Evolutionary conservation across 2,113 vertebrate species (phyloP).

Genomic region (Chaenocephalus aceratus): DNA sequence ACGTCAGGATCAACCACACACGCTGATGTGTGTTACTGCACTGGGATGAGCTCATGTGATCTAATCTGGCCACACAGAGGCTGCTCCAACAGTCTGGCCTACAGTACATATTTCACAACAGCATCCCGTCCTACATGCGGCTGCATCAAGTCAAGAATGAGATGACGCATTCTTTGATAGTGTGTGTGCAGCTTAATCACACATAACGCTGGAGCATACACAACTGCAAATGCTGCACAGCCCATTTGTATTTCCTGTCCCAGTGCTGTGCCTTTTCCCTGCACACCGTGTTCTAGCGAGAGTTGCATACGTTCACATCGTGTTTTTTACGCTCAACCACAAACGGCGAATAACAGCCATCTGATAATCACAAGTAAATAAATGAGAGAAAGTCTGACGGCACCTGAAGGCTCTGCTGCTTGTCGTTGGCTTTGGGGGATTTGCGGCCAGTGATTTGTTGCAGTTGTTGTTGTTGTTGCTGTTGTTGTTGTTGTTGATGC

Average conservation of each 20-base stretch:
- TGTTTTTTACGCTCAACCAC: slow-evolving; percentile 44
- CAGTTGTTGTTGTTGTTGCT: slow-evolving; percentile 84
- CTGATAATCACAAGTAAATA: slow-evolving; percentile 26
- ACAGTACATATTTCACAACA: slow-evolving; percentile 7
- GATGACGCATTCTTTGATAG: slow-evolving; percentile 1
- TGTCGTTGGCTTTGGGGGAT: slow-evolving; percentile 94
- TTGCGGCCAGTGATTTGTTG: slow-evolving; percentile 88
- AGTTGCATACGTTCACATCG: slow-evolving; percentile 45
- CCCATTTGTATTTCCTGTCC: slow-evolving; percentile 82
- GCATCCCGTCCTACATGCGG: background rate
- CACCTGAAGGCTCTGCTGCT: slow-evolving; percentile 94
- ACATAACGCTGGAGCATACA: slow-evolving; percentile 49
- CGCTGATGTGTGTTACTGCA: slow-evolving; percentile 1
- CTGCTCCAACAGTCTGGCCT: slow-evolving; percentile 9
- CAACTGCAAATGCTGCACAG: slow-evolving; percentile 67
- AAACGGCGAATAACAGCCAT: slow-evolving; percentile 34
- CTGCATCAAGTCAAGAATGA: slow-evolving; percentile 8
- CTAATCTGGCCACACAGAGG: slow-evolving; percentile 14
- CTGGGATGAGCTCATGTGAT: slow-evolving; percentile 26
- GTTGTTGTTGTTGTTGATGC: slow-evolving; percentile 85
- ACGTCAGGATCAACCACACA: slow-evolving; percentile 1
- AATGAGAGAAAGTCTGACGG: background rate
- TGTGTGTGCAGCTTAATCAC: slow-evolving; percentile 42
- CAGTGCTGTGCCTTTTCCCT: slow-evolving; percentile 48
- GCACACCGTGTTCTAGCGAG: slow-evolving; percentile 52